Base-by-base conservation (phyloP, 2,888 invertebrate genomes). In the Amphipyra berbera region DNA sequence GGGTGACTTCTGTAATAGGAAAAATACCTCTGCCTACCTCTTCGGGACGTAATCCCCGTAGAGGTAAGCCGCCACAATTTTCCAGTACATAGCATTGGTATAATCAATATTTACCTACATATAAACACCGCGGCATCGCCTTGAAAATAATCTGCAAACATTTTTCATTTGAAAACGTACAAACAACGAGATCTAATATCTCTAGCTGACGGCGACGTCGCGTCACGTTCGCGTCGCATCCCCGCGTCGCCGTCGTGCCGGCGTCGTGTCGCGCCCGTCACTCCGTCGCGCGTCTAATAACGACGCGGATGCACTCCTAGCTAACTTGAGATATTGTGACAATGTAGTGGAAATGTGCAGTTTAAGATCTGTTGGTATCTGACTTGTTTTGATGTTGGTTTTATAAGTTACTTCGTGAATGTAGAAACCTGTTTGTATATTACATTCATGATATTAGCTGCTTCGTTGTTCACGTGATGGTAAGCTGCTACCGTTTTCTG, bases 111-210 rank as follows among this genome's bases (percentile, higher is more conserved):
- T 8, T 48, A 56, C 59, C 14, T 44, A 38, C 15, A 53, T 30
- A 54, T 57, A 73, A 45, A 60, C 40, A 42, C 15, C 14, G n/a
- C n/a, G n/a, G n/a, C n/a, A n/a, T n/a, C n/a, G 38, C 21, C 62
- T 66, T 59, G 60, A 56, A 72, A 76, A 68, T 71, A 78, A 78
- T 69, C 70, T 68, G 48, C 73, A 63, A 75, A 68, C 79, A 79
- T 78, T 77, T 77, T 79, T 78, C 79, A 77, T 79, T 73, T 62
- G 58, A 66, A 76, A 68, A 76, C 57, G 73, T 68, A 79, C 73
- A 58, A 78, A 68, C 66, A 68, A 63, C 64, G 52, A 64, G 74
- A 78, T 78, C 70, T 79, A 79, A 78, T 79, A 78, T 79, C 68
- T 63, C 64, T 13, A 30, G 47, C 55, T 79, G 79, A 79, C 68